phyloP scores from a whole-genome alignment of 2,888 invertebrate genomes.

The Melanophora roralis region DNA sequence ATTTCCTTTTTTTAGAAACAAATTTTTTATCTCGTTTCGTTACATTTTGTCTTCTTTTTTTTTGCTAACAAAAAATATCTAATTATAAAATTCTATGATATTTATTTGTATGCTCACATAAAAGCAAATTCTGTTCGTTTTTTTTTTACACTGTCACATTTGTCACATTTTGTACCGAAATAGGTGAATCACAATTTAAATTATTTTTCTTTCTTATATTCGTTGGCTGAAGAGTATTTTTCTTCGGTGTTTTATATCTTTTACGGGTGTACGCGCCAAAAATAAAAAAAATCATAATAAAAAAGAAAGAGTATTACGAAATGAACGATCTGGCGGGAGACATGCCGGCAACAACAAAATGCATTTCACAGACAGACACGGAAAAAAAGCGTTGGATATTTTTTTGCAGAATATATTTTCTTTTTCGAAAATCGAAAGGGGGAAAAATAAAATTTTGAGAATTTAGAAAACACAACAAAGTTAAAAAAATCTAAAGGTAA shows the following conservation, averaged over 20 bases:
- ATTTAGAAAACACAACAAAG: no score
- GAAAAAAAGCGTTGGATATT: no score
- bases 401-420: no score
- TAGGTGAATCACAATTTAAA: slow-evolving; percentile 53
- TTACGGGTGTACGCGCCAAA: slow-evolving; percentile 10
- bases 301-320: slow-evolving; percentile 15
- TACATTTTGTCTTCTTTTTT: neutral
- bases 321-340: slow-evolving; percentile 40
- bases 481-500: no score
- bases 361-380: slow-evolving; percentile 36
- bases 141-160: neutral
- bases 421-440: no score
- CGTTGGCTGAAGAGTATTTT: slow-evolving; percentile 6
- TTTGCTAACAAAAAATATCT: neutral
- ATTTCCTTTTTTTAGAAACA: slow-evolving; percentile 17
- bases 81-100: slow-evolving; percentile 42
- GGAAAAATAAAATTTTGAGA: no score
- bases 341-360: slow-evolving; percentile 58
- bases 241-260: slow-evolving; percentile 17
- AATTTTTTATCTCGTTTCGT: neutral
- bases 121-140: slow-evolving; percentile 1
- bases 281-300: neutral
- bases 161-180: slow-evolving; percentile 41
- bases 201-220: neutral
- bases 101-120: slow-evolving; percentile 19